A percentile compares a stretch with the other conserved stretches of the same genome.
Conservation (phyloP, 1,140 invertebrate species). For the Homalodisca vitripennis region DNA sequence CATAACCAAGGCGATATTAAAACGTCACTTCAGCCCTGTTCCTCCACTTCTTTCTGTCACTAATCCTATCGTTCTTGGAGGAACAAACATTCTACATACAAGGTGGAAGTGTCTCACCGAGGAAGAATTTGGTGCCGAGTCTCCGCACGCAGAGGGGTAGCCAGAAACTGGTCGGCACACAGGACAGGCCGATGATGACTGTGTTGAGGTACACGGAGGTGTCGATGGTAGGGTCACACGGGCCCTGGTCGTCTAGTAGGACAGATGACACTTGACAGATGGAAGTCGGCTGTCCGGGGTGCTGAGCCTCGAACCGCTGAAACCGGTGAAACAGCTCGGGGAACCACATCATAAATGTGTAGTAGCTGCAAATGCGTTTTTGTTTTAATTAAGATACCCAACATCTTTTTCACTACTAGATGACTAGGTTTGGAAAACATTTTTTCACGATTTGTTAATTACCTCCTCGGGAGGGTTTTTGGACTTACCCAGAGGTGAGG, state of each 20-base stretch:
- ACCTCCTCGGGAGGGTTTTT: too few species aligned
- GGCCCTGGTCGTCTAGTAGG: conserved; percentile 48
- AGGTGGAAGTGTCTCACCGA: too few species aligned
- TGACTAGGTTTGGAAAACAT: too few species aligned
- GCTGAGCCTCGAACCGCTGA: conserved; percentile 62
- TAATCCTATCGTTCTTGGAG: too few species aligned
- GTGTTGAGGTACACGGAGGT: conserved; percentile 68
- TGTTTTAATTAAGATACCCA: too few species aligned
- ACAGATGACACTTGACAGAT: conserved; percentile 69
- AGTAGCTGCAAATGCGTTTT: conserved; percentile 70
- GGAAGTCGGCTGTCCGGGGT: conserved; percentile 62
- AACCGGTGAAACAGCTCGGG: conserved; percentile 76
- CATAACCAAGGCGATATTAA: too few species aligned
- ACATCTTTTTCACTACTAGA: too few species aligned
- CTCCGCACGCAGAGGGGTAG: conserved; percentile 69
- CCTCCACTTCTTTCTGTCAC: too few species aligned
- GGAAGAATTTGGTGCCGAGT: conserved; percentile 70
- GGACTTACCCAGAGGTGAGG: too few species aligned
- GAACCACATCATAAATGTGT: conserved; percentile 82
- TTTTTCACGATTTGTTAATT: too few species aligned
- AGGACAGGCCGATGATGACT: conserved; percentile 68
- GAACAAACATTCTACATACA: too few species aligned
- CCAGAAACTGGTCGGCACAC: conserved; percentile 70
- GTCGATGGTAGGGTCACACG: conserved; percentile 59
- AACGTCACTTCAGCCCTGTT: too few species aligned